These are phyloP conservation scores for Fregetta grallaria DNA, from an alignment of 2,113 vertebrate genomes.

Conservation along the genomic window DNA sequence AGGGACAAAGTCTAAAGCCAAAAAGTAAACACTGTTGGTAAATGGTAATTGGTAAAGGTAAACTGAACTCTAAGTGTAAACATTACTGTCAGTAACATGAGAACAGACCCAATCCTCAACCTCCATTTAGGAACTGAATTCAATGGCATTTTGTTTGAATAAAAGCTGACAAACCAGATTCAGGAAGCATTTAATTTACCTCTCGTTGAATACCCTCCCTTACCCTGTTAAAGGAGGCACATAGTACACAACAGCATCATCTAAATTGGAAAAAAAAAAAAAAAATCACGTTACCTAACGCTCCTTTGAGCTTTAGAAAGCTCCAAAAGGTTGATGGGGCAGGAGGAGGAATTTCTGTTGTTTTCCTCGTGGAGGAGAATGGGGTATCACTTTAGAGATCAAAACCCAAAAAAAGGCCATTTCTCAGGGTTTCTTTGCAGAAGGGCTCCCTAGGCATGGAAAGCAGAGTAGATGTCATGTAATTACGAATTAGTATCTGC, in stretches of 20 bases:
- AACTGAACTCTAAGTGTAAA: slow-evolving; percentile 21
- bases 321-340: background rate
- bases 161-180: background rate
- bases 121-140: background rate
- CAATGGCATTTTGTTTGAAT: background rate
- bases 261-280: fast-evolving
- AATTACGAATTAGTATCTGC: background rate
- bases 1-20: slow-evolving; percentile 16
- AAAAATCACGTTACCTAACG: background rate
- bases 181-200: background rate
- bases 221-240: background rate
- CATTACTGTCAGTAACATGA: background rate
- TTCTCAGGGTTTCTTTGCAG: background rate
- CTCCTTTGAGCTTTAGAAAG: background rate
- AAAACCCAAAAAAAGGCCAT: background rate
- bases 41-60: background rate
- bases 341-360: background rate
- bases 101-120: background rate
- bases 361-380: background rate
- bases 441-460: background rate
- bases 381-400: background rate
- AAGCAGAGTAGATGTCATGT: background rate
- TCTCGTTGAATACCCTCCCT: background rate
- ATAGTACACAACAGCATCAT: background rate
- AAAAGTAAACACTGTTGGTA: slow-evolving; percentile 3